Evolutionary conservation across 2,797 vertebrate species (phyloP).

Genomic region (Etheostoma perlongum): DNA sequence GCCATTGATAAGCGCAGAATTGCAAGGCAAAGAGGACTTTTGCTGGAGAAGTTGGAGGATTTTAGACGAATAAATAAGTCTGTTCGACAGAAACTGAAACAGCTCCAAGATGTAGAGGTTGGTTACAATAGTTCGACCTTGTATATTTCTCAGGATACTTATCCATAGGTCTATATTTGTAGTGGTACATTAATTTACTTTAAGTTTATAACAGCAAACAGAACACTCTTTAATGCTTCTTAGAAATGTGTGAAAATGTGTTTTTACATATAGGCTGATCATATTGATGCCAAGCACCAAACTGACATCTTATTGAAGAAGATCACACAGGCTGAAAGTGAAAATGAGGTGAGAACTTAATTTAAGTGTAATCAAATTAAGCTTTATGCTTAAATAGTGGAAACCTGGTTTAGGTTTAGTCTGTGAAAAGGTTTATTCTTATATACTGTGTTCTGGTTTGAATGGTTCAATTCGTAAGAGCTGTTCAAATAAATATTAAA

Average conservation of each 20-base stretch:
- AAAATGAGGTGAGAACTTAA: conserved; percentile 77
- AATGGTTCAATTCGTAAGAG: conserved; percentile 2
- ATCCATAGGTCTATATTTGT: background rate
- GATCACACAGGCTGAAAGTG: conserved; percentile 83
- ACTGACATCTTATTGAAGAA: conserved; percentile 78
- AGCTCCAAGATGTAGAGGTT: conserved; percentile 82
- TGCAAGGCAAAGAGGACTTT: conserved; percentile 81
- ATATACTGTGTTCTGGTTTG: background rate
- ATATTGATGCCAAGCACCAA: conserved; percentile 58
- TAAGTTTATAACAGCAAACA: background rate
- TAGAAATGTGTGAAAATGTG: background rate
- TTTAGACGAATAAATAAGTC: conserved; percentile 83
- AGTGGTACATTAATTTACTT: background rate
- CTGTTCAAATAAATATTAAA: background rate
- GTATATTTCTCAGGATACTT: background rate
- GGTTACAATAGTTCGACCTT: conserved; percentile 15
- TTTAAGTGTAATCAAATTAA: background rate
- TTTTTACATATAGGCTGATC: conserved; percentile 74
- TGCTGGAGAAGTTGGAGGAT: conserved; percentile 86
- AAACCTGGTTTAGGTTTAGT: conserved; percentile 5
- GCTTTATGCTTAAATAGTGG: conserved; percentile 1
- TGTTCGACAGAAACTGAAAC: conserved; percentile 83
- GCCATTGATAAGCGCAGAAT: conserved; percentile 67
- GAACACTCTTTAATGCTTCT: background rate
- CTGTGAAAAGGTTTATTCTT: conserved; percentile 9